phyloP scores from a whole-genome alignment of 1,140 invertebrate species.

The Drosophila erecta region DNA sequence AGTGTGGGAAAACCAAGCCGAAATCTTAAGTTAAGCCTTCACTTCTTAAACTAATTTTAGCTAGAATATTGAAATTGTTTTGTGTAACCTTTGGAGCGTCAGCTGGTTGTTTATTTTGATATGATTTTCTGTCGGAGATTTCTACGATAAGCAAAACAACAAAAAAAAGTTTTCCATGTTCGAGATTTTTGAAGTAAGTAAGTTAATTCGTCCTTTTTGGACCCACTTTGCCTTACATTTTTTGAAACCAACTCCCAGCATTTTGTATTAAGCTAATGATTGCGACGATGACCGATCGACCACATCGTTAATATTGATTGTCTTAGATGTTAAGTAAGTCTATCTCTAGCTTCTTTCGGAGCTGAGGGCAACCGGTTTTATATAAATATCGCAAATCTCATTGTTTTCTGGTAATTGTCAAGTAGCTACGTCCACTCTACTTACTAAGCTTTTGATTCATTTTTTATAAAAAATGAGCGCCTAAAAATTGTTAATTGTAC shows the following conservation, averaged over 20 bases:
- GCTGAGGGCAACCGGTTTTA: conserved; percentile 20
- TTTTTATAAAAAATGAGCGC: conserved; percentile 50
- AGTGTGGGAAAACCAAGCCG: not conserved
- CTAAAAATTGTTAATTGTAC: conserved; percentile 71
- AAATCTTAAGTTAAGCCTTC: conserved; percentile 48
- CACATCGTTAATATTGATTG: conserved; percentile 32
- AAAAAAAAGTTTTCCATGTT: conserved; percentile 78
- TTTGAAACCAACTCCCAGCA: conserved; percentile 33
- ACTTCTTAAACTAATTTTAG: conserved; percentile 69
- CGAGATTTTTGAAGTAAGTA: conserved; percentile 55
- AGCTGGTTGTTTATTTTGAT: conserved; percentile 37
- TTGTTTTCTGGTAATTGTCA: conserved; percentile 44
- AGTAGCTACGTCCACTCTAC: conserved; percentile 40
- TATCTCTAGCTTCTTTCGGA: conserved; percentile 19
- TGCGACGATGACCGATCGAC: conserved; percentile 30
- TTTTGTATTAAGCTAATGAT: conserved; percentile 43
- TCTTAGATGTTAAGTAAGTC: conserved; percentile 27
- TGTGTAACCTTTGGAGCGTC: conserved; percentile 45
- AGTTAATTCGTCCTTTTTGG: conserved; percentile 57
- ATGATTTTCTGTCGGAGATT: conserved; percentile 44
- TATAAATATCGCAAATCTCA: conserved; percentile 28
- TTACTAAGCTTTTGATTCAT: conserved; percentile 56
- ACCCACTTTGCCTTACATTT: conserved; percentile 40
- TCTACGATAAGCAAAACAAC: conserved; percentile 58
- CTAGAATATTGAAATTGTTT: conserved; percentile 82